phyloP scores from a whole-genome alignment of 2,888 invertebrate species.

The Gastracanthus pulcherrimus region DNA sequence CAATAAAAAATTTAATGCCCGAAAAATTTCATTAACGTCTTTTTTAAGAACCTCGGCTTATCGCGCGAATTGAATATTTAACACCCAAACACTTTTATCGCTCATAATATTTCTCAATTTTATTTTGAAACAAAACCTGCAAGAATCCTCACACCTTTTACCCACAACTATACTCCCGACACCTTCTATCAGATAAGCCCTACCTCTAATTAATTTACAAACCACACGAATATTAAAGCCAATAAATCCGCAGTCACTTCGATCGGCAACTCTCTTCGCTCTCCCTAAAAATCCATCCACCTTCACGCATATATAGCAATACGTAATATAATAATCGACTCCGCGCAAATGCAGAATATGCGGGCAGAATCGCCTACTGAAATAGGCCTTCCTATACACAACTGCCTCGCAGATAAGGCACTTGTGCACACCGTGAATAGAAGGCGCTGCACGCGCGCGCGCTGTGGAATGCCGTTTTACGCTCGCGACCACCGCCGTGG shows the following conservation, averaged over 20 bases:
- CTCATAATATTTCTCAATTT: neutral
- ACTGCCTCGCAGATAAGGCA: conserved; percentile 73
- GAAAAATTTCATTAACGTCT: neutral
- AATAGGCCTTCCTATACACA: conserved; percentile 67
- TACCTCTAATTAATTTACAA: no score
- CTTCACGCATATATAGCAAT: neutral
- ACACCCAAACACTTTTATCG: neutral
- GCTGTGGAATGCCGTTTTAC: conserved; percentile 69
- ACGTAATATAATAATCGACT: conserved; percentile 1
- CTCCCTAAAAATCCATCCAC: neutral
- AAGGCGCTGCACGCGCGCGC: conserved; percentile 29
- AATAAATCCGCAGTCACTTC: conserved; percentile 6
- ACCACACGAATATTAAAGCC: neutral
- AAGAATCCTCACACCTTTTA: neutral
- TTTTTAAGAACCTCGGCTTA: neutral
- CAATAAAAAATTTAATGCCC: neutral
- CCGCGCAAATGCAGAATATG: conserved; percentile 32
- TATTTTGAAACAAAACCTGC: neutral
- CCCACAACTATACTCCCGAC: no score
- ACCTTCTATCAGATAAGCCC: no score
- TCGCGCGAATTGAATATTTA: neutral
- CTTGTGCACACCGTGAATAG: no score
- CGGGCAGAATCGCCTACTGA: conserved; percentile 70
- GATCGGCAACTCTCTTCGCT: neutral
- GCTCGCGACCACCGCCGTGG: conserved; percentile 52